Evolutionary conservation across 2,797 vertebrate genomes (phyloP).

Genomic region (Anguilla obscura): DNA sequence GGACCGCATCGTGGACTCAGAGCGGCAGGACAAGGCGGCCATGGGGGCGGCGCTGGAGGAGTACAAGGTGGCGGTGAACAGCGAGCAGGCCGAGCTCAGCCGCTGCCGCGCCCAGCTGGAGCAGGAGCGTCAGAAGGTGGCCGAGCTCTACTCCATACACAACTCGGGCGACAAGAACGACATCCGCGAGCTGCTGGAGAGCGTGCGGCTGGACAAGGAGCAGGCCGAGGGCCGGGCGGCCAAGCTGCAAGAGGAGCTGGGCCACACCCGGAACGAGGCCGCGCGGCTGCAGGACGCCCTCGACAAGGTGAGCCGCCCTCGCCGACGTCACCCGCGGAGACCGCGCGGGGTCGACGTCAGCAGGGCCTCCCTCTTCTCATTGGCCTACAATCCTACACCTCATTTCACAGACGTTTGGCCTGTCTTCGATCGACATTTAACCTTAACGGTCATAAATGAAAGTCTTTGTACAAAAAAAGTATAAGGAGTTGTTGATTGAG

Average conservation of each 20-base stretch:
- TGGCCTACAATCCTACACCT: not conserved
- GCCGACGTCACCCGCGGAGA: not conserved
- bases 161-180: slow-evolving; percentile 89
- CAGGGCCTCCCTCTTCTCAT: not conserved
- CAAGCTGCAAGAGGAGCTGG: slow-evolving; percentile 84
- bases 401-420: not conserved
- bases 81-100: slow-evolving; percentile 85
- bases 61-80: slow-evolving; percentile 81
- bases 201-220: slow-evolving; percentile 87
- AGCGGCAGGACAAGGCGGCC: slow-evolving; percentile 81
- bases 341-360: not conserved
- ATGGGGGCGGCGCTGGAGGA: slow-evolving; percentile 83
- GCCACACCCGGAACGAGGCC: slow-evolving; percentile 81
- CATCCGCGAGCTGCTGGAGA: slow-evolving; percentile 90
- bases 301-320: slow-evolving; percentile 76
- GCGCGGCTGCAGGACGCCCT: slow-evolving; percentile 83
- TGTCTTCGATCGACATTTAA: not conserved
- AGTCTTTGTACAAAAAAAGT: not conserved
- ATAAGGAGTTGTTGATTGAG: not conserved
- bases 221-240: slow-evolving; percentile 85
- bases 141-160: slow-evolving; percentile 90
- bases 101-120: slow-evolving; percentile 88
- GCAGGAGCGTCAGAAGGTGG: slow-evolving; percentile 90
- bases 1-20: slow-evolving; percentile 89
- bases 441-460: not conserved